Base-by-base conservation (phyloP, 2,888 invertebrate species). In the Drosophila emarginata region DNA sequence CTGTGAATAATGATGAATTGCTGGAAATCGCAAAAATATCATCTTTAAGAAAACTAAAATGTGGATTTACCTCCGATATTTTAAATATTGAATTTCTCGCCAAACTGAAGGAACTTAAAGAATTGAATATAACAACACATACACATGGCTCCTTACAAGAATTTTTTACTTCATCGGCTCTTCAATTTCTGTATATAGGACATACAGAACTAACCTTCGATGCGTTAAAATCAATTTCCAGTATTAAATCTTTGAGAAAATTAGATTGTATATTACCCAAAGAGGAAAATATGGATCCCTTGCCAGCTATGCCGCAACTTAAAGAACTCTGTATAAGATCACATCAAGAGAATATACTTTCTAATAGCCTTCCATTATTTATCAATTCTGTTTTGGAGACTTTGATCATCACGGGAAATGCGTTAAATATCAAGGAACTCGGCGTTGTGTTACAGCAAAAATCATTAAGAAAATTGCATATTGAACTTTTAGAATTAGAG, bases 401-500 rank as follows among this genome's bases (percentile, higher is more conserved):
- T 14, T 14, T 39, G 1, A 39, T 1, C 14, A 6, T 39, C 6
- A 0, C 0, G 1, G 15, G 7, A 39, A 2, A 39, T 39, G 0
- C 1, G 4, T 15, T 39, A 14, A 14, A 39, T 7, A 3, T 39
- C 15, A 9, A 36, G 11, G 36, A 12, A 12, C 28, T 28, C 6
- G 28, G 0, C 6, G 36, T 12, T 36, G 36, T 12, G 4, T 11
- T 12, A 1, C 36, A 39, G 14, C 14, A 39, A 6, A 39, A 39
- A 39, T 7, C 5, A 0, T 39, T 39, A 39, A 15, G 14, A 39
- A 15, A 15, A 15, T 39, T 39, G 7, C 6, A 15, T 14, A 39
- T 39, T 1, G 0, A 39, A 0, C 2, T 15, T 14, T 0, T 1
- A 1, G 0, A 7, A 5, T 6, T 6, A 2, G 2, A 15, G 2